These are phyloP conservation scores for Bombylius major DNA, from an alignment of 2,888 invertebrate genomes.

Conservation along the genomic window DNA sequence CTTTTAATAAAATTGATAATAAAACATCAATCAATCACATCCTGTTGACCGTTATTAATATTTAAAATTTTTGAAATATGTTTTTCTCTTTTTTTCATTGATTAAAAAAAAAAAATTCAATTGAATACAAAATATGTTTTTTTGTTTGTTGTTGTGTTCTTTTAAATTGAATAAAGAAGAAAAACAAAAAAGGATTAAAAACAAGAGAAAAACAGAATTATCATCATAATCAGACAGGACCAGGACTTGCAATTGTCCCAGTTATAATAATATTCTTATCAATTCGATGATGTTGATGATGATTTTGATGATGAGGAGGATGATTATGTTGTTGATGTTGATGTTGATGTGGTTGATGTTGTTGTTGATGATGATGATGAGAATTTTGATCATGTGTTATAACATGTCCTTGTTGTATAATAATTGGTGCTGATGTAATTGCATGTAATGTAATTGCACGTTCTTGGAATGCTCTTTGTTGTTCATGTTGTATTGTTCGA, in stretches of 20 bases:
- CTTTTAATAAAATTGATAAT: no score
- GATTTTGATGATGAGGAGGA: neutral
- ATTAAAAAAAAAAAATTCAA: no score
- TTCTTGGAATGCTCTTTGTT: slow-evolving; percentile 10
- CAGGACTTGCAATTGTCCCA: slow-evolving; percentile 15
- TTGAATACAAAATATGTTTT: no score
- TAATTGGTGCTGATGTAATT: slow-evolving; percentile 16
- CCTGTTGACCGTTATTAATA: no score
- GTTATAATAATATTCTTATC: slow-evolving; percentile 18
- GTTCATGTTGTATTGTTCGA: slow-evolving; percentile 9
- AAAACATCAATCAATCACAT: no score
- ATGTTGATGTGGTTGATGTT: neutral
- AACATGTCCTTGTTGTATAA: slow-evolving; percentile 17
- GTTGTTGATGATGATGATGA: slow-evolving; percentile 1
- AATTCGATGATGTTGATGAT: slow-evolving; percentile 7
- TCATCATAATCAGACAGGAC: slow-evolving; percentile 13
- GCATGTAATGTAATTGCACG: slow-evolving; percentile 12
- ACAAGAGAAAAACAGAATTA: neutral
- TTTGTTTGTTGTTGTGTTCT: no score
- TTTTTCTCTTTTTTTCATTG: no score
- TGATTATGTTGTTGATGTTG: no score
- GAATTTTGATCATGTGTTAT: slow-evolving; percentile 12
- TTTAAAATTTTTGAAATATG: no score
- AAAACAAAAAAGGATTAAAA: neutral
- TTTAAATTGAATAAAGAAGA: neutral